Evolutionary conservation across 2,888 invertebrate species (phyloP).

Genomic region (Alentia gelatinosa): DNA sequence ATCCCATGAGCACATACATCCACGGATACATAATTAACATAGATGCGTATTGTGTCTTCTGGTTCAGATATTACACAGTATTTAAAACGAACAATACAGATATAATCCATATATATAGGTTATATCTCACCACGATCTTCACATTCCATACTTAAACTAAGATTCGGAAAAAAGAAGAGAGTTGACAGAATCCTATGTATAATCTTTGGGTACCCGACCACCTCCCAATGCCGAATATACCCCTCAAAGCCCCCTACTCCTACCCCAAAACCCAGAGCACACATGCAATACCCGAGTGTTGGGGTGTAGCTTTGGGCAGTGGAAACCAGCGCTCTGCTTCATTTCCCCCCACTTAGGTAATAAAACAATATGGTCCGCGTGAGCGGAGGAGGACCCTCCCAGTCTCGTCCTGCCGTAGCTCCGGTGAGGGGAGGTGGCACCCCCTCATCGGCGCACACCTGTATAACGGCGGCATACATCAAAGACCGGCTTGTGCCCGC

Average conservation of each 20-base stretch:
- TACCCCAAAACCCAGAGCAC: too few species aligned
- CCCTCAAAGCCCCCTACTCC: too few species aligned
- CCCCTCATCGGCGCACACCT: not conserved
- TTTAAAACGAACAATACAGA: not conserved
- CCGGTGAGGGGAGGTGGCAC: not conserved
- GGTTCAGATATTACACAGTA: too few species aligned
- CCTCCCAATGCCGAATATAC: too few species aligned
- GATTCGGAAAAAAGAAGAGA: not conserved
- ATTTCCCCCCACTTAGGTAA: conserved; percentile 20
- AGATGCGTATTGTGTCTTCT: too few species aligned
- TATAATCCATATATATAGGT: not conserved
- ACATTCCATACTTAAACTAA: not conserved
- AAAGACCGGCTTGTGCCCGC: not conserved
- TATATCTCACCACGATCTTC: not conserved
- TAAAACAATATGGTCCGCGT: conserved; percentile 18
- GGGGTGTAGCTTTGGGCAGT: not conserved
- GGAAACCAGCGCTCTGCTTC: not conserved
- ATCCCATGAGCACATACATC: too few species aligned
- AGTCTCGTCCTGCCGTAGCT: not conserved
- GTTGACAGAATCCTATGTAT: too few species aligned
- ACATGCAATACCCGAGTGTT: not conserved
- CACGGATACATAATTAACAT: too few species aligned
- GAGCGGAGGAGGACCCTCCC: not conserved
- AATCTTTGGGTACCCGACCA: too few species aligned
- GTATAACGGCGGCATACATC: conserved; percentile 4